Conservation (phyloP, 1,140 invertebrate genomes). For the Stegodyphus dumicola region DNA sequence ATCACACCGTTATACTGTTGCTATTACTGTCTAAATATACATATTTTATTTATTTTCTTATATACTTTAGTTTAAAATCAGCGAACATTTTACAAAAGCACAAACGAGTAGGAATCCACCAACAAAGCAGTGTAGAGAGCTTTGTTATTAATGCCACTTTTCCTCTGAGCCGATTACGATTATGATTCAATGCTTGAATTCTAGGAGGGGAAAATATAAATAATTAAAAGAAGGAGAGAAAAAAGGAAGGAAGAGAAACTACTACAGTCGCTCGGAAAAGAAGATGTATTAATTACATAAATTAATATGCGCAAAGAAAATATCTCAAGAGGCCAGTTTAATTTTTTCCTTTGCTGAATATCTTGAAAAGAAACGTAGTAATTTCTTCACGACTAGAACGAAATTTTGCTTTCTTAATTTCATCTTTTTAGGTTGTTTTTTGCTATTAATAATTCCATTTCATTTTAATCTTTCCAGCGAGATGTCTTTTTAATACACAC, state of each 20-base stretch:
- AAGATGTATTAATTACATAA: slow-evolving; percentile 61
- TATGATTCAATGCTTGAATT: slow-evolving; percentile 34
- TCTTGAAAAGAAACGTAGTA: slow-evolving; percentile 21
- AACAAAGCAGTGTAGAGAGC: too few relatives aligned
- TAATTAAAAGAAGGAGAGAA: slow-evolving; percentile 46
- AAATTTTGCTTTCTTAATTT: slow-evolving; percentile 37
- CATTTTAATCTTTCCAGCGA: slow-evolving; percentile 57
- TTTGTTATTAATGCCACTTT: not conserved
- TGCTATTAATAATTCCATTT: slow-evolving; percentile 57
- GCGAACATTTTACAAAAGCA: too few relatives aligned
- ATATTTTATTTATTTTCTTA: too few relatives aligned
- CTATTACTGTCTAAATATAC: too few relatives aligned
- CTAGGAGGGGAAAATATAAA: slow-evolving; percentile 36
- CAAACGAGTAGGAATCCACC: too few relatives aligned
- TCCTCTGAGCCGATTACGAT: not conserved
- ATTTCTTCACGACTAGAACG: slow-evolving; percentile 30
- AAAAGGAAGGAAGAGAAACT: slow-evolving; percentile 29
- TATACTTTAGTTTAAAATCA: too few relatives aligned
- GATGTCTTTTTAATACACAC: slow-evolving; percentile 55
- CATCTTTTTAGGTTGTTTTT: slow-evolving; percentile 16
- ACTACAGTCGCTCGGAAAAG: slow-evolving; percentile 30
- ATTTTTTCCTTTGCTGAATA: slow-evolving; percentile 13
- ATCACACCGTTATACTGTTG: too few relatives aligned
- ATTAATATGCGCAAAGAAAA: slow-evolving; percentile 56
- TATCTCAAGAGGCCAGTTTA: slow-evolving; percentile 38